Percentiles rank a stretch among this genome's conserved stretches.
phyloP scores from a whole-genome alignment of 2,888 invertebrate genomes.

The Chymomyza caudatula region DNA sequence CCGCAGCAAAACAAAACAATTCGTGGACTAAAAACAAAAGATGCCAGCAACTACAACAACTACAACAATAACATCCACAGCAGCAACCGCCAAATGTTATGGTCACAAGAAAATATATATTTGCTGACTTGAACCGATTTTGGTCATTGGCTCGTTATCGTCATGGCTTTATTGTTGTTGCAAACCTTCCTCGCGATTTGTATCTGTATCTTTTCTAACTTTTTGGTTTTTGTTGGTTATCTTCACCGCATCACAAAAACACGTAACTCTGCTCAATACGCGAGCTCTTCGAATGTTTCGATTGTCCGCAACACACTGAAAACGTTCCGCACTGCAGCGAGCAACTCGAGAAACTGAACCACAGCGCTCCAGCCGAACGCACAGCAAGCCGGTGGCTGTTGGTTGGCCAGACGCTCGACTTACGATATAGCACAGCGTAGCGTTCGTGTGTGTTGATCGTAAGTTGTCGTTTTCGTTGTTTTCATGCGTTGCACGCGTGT shows the following conservation, averaged over 20 bases:
- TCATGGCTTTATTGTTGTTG: conserved; percentile 11
- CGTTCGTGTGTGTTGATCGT: conserved; percentile 7
- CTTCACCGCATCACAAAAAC: conserved; percentile 7
- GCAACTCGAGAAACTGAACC: conserved; percentile 49
- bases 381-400: background rate
- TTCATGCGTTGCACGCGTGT: background rate
- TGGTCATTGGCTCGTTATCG: conserved; percentile 42
- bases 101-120: conserved; percentile 13
- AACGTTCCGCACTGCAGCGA: conserved; percentile 47
- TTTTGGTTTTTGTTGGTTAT: conserved; percentile 17
- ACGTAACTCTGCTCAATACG: conserved; percentile 2
- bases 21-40: conserved; percentile 43
- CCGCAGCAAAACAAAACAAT: conserved; percentile 44
- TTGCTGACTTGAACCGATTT: conserved; percentile 44
- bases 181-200: background rate
- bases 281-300: background rate
- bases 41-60: conserved; percentile 24
- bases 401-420: too few species aligned
- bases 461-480: background rate
- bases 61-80: conserved; percentile 21
- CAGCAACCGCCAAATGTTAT: conserved; percentile 5
- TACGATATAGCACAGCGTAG: background rate
- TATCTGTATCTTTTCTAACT: conserved; percentile 2
- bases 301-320: conserved; percentile 8
- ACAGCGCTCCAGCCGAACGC: background rate